These are phyloP conservation scores for Pelosia muscerda DNA, from an alignment of 2,888 invertebrate species.

Conservation along the genomic window DNA sequence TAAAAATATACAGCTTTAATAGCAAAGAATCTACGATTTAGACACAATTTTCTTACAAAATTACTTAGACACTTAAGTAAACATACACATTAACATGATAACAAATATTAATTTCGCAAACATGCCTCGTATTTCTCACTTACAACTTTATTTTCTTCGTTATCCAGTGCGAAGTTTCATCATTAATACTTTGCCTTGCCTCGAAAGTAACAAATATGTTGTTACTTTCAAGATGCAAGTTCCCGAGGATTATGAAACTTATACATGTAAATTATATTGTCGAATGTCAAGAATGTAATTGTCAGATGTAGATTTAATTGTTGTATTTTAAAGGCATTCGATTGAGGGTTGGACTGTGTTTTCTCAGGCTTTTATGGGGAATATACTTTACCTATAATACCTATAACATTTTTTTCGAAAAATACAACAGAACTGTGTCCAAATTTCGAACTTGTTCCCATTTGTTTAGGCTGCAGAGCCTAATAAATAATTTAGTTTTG, in stretches of 20 bases:
- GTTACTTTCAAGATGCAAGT: not conserved
- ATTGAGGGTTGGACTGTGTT: too few species aligned
- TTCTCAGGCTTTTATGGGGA: too few species aligned
- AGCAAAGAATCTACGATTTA: not conserved
- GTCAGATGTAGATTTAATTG: not conserved
- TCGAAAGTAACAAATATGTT: not conserved
- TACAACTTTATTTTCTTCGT: slow-evolving; percentile 9
- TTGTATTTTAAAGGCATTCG: not conserved
- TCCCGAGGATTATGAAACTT: not conserved
- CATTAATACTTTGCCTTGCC: not conserved
- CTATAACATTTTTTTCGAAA: too few species aligned
- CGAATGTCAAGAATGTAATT: not conserved
- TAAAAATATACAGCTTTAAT: too few species aligned
- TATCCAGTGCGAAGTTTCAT: slow-evolving; percentile 1
- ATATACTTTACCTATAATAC: too few species aligned
- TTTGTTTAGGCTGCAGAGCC: too few species aligned
- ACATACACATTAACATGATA: not conserved
- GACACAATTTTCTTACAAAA: not conserved
- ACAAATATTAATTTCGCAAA: not conserved
- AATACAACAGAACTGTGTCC: too few species aligned
- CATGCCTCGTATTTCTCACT: slow-evolving; percentile 4
- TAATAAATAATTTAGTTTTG: too few species aligned
- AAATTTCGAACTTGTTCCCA: too few species aligned
- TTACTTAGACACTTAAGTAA: not conserved
- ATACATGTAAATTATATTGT: not conserved